Conservation (phyloP, 92 coral and sea anemone species). For the Parazoanthus atlanticus region DNA sequence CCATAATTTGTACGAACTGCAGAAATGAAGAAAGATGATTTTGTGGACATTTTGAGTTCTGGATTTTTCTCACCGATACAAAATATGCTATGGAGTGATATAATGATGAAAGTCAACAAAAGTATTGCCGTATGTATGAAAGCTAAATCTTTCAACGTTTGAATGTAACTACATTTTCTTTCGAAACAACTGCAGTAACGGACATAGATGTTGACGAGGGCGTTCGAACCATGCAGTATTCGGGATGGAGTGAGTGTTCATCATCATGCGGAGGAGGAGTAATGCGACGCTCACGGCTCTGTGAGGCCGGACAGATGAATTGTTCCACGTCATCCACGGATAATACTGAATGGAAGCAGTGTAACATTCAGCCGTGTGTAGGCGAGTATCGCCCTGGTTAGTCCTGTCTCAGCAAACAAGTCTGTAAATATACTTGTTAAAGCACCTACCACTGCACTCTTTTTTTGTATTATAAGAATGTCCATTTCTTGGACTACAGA, state of each 20-base stretch:
- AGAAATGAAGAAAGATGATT: too few relatives aligned
- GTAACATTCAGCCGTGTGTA: constrained; percentile 18
- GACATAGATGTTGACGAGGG: neutral
- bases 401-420: too few relatives aligned
- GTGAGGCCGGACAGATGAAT: neutral
- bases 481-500: too few relatives aligned
- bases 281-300: neutral
- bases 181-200: neutral
- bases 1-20: too few relatives aligned
- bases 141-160: neutral
- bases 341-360: neutral
- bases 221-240: constrained; percentile 5
- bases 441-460: too few relatives aligned
- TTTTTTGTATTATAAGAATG: too few relatives aligned
- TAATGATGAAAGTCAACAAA: too few relatives aligned
- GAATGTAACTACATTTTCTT: neutral
- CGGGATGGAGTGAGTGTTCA: constrained; percentile 25
- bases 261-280: constrained; percentile 10
- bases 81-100: too few relatives aligned
- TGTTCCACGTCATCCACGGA: neutral
- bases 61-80: too few relatives aligned
- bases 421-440: too few relatives aligned
- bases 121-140: neutral
- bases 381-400: neutral
- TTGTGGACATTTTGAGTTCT: too few relatives aligned